phyloP scores from a whole-genome alignment of 1,140 invertebrate genomes.

The Sinella curviseta region DNA sequence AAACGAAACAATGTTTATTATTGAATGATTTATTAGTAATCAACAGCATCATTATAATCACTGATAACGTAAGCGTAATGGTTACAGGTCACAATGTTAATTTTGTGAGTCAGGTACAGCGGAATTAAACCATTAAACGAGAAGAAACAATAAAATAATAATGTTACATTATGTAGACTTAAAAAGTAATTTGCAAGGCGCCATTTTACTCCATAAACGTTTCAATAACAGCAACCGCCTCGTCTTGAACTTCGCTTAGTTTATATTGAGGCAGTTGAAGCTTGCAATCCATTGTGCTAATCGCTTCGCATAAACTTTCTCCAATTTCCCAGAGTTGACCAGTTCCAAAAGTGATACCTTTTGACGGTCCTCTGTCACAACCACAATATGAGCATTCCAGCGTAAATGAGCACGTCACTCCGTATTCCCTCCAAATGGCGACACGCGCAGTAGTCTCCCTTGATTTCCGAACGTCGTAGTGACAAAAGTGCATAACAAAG shows the following conservation, averaged over 20 bases:
- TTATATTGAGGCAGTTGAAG: not conserved
- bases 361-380: slow-evolving; percentile 52
- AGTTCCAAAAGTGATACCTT: slow-evolving; percentile 42
- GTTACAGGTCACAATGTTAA: not conserved
- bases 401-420: slow-evolving; percentile 73
- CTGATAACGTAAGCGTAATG: not conserved
- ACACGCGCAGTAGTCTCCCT: slow-evolving; percentile 83
- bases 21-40: too few relatives aligned
- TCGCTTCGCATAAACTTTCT: slow-evolving; percentile 35
- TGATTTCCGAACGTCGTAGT: slow-evolving; percentile 73
- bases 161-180: too few relatives aligned
- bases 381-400: slow-evolving; percentile 87
- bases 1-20: not conserved
- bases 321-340: slow-evolving; percentile 44
- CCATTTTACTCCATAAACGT: not conserved
- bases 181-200: not conserved
- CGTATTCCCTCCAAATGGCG: slow-evolving; percentile 80
- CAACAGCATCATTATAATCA: not conserved
- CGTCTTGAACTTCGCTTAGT: not conserved
- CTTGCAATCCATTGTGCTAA: not conserved
- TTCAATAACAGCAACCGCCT: not conserved
- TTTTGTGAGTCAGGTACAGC: not conserved
- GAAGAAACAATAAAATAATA: too few relatives aligned
- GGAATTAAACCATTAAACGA: too few relatives aligned
- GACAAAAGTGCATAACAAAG: slow-evolving; percentile 74